phyloP scores from a whole-genome alignment of 2,113 vertebrate species.

The Ophthalmolycus amberensis region DNA sequence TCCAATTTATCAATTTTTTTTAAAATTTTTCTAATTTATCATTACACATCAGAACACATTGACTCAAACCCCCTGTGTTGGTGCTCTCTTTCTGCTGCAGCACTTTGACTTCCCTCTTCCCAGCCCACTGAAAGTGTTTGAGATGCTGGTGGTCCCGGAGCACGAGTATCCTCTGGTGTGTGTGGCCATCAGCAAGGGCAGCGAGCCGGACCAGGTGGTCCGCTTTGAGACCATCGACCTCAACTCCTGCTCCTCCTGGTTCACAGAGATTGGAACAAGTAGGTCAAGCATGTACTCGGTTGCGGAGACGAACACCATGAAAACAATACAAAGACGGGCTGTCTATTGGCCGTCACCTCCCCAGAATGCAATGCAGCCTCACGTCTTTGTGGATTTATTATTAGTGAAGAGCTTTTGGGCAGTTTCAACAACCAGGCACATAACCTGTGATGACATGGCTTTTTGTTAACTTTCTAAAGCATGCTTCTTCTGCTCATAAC shows the following conservation, averaged over 20 bases:
- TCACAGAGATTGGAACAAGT: conserved; percentile 95
- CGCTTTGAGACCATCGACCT: conserved; percentile 99
- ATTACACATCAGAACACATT: not conserved
- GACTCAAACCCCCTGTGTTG: not conserved
- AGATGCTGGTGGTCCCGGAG: conserved; percentile 98
- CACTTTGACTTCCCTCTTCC: conserved; percentile 99
- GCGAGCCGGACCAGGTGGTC: conserved; percentile 90
- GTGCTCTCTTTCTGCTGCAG: conserved; percentile 72
- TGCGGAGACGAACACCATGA: not conserved
- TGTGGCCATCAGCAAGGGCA: conserved; percentile 92
- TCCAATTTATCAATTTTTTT: too few species aligned
- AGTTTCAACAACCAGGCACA: not conserved
- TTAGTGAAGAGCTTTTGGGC: not conserved
- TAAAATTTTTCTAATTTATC: not conserved
- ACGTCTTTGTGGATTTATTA: not conserved
- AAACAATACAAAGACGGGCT: not conserved
- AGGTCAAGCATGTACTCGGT: conserved; percentile 37
- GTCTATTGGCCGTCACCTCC: not conserved
- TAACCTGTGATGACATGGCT: not conserved
- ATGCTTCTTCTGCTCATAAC: not conserved
- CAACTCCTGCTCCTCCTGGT: conserved; percentile 98
- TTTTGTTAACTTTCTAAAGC: not conserved
- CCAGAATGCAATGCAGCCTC: not conserved
- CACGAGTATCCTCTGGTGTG: conserved; percentile 98
- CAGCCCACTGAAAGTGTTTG: conserved; percentile 95